These are phyloP conservation scores for Sylvilagus floridanus DNA, from an alignment of 2,797 vertebrate species.

Conservation along the genomic window DNA sequence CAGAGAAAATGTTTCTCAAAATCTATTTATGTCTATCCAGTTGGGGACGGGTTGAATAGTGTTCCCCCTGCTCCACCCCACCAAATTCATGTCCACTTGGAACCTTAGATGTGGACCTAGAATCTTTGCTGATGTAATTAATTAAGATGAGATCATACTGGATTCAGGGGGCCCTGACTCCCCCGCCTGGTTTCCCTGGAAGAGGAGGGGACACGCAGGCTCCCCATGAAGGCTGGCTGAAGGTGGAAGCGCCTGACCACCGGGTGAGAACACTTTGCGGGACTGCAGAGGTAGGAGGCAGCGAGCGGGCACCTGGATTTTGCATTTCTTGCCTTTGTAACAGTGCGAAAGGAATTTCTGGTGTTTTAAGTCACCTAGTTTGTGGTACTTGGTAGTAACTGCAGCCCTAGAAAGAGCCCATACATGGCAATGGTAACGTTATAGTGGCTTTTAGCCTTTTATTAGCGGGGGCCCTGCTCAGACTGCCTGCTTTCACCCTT, in stretches of 20 bases:
- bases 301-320: not conserved
- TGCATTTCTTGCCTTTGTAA: not conserved
- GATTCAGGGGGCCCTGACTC: not conserved
- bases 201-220: not conserved
- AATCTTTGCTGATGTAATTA: not conserved
- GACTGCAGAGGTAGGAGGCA: not conserved
- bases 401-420: not conserved
- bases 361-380: not conserved
- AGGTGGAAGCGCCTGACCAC: too few relatives aligned
- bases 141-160: not conserved
- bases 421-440: constrained; percentile 16
- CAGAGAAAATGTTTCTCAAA: constrained; percentile 25
- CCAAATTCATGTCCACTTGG: not conserved
- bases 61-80: too few relatives aligned
- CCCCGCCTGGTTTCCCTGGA: not conserved
- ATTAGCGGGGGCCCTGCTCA: not conserved
- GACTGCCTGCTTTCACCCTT: not conserved
- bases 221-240: not conserved
- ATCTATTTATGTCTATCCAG: not conserved
- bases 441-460: constrained; percentile 34
- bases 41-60: not conserved
- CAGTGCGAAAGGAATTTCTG: not conserved
- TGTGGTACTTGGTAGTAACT: not conserved
- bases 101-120: constrained; percentile 14
- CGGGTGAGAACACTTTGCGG: not conserved